Base-by-base conservation (phyloP, 1,140 invertebrate species). In the Leptopilina clavipes region DNA sequence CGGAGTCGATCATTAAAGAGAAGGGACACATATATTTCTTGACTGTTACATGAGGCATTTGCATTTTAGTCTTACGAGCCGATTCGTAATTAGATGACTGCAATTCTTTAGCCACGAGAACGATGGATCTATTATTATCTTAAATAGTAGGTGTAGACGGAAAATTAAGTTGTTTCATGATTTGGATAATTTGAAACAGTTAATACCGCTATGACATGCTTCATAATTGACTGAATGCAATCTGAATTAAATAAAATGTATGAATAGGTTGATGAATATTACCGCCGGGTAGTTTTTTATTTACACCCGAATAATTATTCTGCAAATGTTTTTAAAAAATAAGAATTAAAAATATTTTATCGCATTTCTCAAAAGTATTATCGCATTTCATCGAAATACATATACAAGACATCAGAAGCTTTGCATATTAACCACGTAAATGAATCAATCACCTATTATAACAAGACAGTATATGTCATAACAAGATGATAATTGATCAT, bases 41-140 rank as follows among this genome's bases (percentile, higher is more conserved):
- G 79, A 79, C 79, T 76, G 77, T 82, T 82, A 83, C 81, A 75
- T 81, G 75, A 1, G 25, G 25, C 79, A 83, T 83, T 83, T 83
- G 76, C 81, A 83, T 83, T 40, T 81, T 83, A 74, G 81, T 81
- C 81, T 83, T 81, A 81, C 76, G 76, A 72, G 73, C 82, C 82
- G 82, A 83, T 83, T 81, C 78, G 79, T 83, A 83, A 81, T 83
- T 83, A 83, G 82, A 83, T 81, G 82, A 79, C 78, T 81, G 79
- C 81, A 81, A 83, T 72, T 78, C 80, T 79, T 83, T 83, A 78
- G 25, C 25, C 78, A 78, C 79, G 77, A 75, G 78, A 31, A 5
- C 82, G 76, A 80, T 81, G 81, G 79, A 83, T 78, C 78, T 78
- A 79, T 83, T 80, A 83, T 83, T 83, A 81, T 78, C 78, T 75